phyloP scores from a whole-genome alignment of 2,797 vertebrate genomes.

The Nannoperca australis region DNA sequence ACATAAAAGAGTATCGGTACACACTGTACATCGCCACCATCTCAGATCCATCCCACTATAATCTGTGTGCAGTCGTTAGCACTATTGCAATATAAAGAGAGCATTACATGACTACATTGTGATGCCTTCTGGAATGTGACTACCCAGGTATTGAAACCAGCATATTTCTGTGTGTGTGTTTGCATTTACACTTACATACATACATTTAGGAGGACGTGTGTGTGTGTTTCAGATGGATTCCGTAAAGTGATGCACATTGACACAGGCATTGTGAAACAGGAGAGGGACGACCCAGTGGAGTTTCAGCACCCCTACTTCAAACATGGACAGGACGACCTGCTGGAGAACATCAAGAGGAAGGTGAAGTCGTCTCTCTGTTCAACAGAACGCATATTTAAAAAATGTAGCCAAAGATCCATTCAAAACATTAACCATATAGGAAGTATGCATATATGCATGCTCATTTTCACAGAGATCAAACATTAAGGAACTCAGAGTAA shows the following conservation, averaged over 20 bases:
- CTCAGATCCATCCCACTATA: background rate
- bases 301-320: conserved; percentile 96
- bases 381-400: background rate
- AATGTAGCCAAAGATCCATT: background rate
- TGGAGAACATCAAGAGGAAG: conserved; percentile 98
- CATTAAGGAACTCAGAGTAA: background rate
- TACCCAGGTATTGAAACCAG: background rate
- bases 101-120: too few relatives aligned
- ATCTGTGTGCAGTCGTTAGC: background rate
- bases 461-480: background rate
- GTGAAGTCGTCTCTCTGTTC: conserved; percentile 66
- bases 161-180: background rate
- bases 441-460: background rate
- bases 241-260: conserved; percentile 97
- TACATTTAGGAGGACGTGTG: background rate
- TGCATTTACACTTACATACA: background rate
- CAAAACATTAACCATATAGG: background rate
- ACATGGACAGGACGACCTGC: conserved; percentile 93
- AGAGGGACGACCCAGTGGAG: conserved; percentile 93
- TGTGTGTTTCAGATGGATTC: conserved; percentile 90
- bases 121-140: background rate
- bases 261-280: conserved; percentile 93
- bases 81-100: background rate
- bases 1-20: background rate
- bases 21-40: background rate